Percentiles rank a stretch among this genome's conserved stretches.
These are phyloP conservation scores for Xiphias gladius DNA, from an alignment of 2,113 vertebrate genomes.

Conservation along the genomic window DNA sequence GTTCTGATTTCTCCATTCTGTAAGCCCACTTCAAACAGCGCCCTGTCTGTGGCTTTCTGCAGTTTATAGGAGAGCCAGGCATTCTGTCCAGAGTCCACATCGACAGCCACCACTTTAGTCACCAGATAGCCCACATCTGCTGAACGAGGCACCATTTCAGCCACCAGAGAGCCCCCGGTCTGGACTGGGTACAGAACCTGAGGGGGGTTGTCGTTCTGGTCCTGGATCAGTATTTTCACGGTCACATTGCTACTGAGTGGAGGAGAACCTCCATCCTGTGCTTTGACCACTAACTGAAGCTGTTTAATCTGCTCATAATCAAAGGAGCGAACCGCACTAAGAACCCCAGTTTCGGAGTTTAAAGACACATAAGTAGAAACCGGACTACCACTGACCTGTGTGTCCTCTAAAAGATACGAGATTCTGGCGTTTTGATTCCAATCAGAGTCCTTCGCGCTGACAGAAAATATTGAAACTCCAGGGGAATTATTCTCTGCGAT, in stretches of 20 bases:
- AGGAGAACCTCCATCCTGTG: slow-evolving; percentile 66
- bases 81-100: slow-evolving; percentile 75
- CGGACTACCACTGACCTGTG: slow-evolving; percentile 27
- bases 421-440: slow-evolving; percentile 60
- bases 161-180: slow-evolving; percentile 50
- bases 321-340: slow-evolving; percentile 49
- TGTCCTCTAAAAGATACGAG: slow-evolving; percentile 70
- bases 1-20: slow-evolving; percentile 47
- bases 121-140: slow-evolving; percentile 69
- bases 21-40: slow-evolving; percentile 34
- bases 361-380: slow-evolving; percentile 60
- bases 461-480: slow-evolving; percentile 13
- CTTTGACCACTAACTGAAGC: slow-evolving; percentile 51
- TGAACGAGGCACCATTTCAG: slow-evolving; percentile 70
- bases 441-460: slow-evolving; percentile 49
- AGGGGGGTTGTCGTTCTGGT: slow-evolving; percentile 73
- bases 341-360: slow-evolving; percentile 58
- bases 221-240: slow-evolving; percentile 42
- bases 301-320: slow-evolving; percentile 71
- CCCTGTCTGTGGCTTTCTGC: slow-evolving; percentile 52
- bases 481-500: slow-evolving; percentile 59
- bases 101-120: slow-evolving; percentile 72
- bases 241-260: slow-evolving; percentile 53
- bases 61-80: slow-evolving; percentile 71
- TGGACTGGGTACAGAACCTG: slow-evolving; percentile 62